Percentiles rank a stretch among this genome's conserved stretches.
phyloP scores from a whole-genome alignment of 2,797 vertebrate species.

The Scolopax rusticola region DNA sequence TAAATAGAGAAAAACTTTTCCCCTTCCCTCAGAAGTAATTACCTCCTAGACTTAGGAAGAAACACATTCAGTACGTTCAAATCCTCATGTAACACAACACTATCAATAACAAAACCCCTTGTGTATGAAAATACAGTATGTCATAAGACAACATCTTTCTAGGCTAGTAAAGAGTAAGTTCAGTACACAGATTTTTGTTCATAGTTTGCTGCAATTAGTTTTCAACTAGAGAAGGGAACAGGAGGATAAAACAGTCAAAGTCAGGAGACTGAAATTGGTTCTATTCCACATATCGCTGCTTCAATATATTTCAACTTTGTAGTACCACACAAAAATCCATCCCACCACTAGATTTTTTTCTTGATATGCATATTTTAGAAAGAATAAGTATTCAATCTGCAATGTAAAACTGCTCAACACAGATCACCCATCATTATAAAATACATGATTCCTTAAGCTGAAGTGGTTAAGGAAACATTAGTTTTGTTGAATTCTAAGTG shows the following conservation, averaged over 20 bases:
- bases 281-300: not conserved
- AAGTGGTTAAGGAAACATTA: not conserved
- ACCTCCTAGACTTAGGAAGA: not conserved
- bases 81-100: not conserved
- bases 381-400: not conserved
- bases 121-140: not conserved
- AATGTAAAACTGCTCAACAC: not conserved
- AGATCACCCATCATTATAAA: not conserved
- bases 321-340: not conserved
- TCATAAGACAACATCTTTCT: not conserved
- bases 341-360: constrained; percentile 26
- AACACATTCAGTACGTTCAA: not conserved
- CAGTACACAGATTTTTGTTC: not conserved
- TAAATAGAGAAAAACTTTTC: not conserved
- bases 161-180: not conserved
- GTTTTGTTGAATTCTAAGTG: not conserved
- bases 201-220: not conserved
- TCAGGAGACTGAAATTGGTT: fast-evolving
- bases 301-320: not conserved
- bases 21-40: not conserved
- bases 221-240: not conserved
- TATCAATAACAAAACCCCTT: not conserved
- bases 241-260: not conserved
- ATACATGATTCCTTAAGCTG: not conserved
- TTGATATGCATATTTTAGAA: not conserved